Conservation (phyloP, 2,797 vertebrate species). For the Argya squamiceps region DNA sequence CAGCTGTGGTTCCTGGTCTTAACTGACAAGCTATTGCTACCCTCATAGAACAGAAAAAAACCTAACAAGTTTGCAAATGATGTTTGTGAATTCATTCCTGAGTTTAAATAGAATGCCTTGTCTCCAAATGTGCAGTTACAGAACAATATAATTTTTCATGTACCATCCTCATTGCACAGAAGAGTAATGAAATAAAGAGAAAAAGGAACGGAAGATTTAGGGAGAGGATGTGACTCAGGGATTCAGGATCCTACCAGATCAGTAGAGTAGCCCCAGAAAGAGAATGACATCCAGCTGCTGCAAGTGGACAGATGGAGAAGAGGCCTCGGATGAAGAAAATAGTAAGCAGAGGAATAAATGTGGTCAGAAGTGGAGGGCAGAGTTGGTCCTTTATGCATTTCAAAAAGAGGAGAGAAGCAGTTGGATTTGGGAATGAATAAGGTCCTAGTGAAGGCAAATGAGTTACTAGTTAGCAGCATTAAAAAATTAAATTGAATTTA, state of each 20-base stretch:
- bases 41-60: background rate
- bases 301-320: background rate
- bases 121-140: slow-evolving; percentile 25
- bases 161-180: background rate
- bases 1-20: background rate
- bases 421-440: background rate
- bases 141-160: slow-evolving; percentile 23
- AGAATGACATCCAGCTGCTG: slow-evolving; percentile 34
- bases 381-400: background rate
- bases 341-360: background rate
- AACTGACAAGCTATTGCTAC: background rate
- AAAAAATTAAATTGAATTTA: background rate
- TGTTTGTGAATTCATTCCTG: slow-evolving; percentile 33
- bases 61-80: background rate
- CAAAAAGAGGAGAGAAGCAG: background rate
- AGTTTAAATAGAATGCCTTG: slow-evolving; percentile 19
- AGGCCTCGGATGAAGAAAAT: background rate
- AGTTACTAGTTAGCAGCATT: background rate
- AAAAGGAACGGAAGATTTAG: slow-evolving; percentile 29
- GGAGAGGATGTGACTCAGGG: slow-evolving; percentile 27
- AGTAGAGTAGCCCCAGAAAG: background rate
- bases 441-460: background rate
- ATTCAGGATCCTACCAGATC: slow-evolving; percentile 1
- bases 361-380: background rate
- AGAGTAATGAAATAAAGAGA: slow-evolving; percentile 20